Conservation (phyloP, 2,113 vertebrate species). For the Oreocharis arfaki region DNA sequence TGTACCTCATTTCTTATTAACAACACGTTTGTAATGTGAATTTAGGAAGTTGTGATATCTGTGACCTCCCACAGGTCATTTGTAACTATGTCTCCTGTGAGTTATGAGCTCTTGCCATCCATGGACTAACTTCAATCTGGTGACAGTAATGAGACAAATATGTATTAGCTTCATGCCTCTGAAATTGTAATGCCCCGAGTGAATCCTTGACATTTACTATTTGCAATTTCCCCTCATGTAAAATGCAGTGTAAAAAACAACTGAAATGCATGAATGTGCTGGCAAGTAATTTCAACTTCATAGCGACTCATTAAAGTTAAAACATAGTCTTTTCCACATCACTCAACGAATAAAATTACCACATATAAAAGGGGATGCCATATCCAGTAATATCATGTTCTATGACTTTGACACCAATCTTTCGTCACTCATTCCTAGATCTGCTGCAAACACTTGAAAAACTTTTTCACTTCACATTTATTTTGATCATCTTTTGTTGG, state of each 20-base stretch:
- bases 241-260: constrained; percentile 66
- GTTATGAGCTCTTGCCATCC: constrained; percentile 41
- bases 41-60: constrained; percentile 52
- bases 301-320: constrained; percentile 27
- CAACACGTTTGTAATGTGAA: background rate
- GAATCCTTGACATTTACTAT: constrained; percentile 76
- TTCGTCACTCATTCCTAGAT: background rate
- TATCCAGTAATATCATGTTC: background rate
- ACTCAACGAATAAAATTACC: background rate
- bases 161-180: constrained; percentile 75
- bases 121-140: constrained; percentile 62
- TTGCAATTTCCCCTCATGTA: constrained; percentile 68
- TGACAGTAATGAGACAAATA: constrained; percentile 79
- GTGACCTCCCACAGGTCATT: constrained; percentile 67
- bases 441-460: background rate
- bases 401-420: background rate
- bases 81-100: constrained; percentile 63
- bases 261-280: constrained; percentile 12
- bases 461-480: background rate
- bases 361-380: background rate
- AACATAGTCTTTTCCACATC: constrained; percentile 5
- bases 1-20: constrained; percentile 52
- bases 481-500: background rate
- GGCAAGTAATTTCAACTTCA: constrained; percentile 43
- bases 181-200: constrained; percentile 68